Base-by-base conservation (phyloP, 1,140 invertebrate species). In the Pentalonia nigronervosa region DNA sequence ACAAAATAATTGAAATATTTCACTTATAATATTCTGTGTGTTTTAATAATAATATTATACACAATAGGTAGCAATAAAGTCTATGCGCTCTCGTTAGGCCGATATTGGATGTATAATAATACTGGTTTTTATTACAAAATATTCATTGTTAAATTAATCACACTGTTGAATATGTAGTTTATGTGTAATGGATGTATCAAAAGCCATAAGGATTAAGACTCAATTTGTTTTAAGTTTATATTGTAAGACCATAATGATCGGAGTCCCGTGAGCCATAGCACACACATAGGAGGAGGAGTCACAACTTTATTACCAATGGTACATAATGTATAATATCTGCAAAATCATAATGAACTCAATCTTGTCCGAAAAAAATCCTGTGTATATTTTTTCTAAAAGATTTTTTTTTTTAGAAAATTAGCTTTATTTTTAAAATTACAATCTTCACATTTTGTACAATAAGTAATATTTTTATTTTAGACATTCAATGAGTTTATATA, bases 1-100 rank as follows among this genome's bases (percentile, higher is more conserved):
- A 34, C n/a, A n/a, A 30, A 76, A 76, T 76, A 76, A 76, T 76
- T 76, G 60, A 67, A n/a, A 67, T 67, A 67, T 67, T 67, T 67
- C 60, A 67, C 60, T 67, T n/a, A n/a, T n/a, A n/a, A 17, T n/a
- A 67, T 67, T 67, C 60, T 67, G 60, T n/a, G 30, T 0, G 14
- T n/a, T 67, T n/a, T n/a, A 17, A 67, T 67, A 67, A 67, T 67
- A n/a, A n/a, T 67, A 67, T 67, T 67, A n/a, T 67, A 67, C 60
- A 67, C 60, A 67, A 67, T 67, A n/a, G 60, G 30, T 67, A 67
- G 60, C 60, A 67, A 67, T 67, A n/a, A 67, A n/a, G 30, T n/a
- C 60, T 67, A 67, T 67, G 30, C 9, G 11, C 60, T 14, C 4
- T 67, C 60, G 30, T n/a, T 67, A 67, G 30, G 60, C 30, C 30